Evolutionary conservation across 2,888 invertebrate species (phyloP), one percentile per base, ranked within the genome.

Genomic region (Cosmorhoe ocellata): DNA sequence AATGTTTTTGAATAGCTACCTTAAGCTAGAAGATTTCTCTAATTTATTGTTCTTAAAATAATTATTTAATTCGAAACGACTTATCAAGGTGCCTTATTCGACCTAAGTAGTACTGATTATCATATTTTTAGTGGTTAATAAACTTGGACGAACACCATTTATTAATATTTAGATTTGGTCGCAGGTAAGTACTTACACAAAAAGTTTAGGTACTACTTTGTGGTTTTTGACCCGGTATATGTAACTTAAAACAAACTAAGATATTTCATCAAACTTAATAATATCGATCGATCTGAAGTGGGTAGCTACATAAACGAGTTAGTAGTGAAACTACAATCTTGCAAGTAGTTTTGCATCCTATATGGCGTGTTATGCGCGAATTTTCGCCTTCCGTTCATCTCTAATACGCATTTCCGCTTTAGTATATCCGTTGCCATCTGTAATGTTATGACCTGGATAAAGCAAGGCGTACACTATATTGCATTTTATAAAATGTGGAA

Each of bases 311-410:
- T 18, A 18, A 18, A 18, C 4, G 18, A 18, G 18, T 18, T 4
- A 18, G 4, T 24, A 24, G 7, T 7, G 6, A 24, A 24, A 24
- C 24, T 7, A 4, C 7, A 6, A 24, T 6, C 6, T 24, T 7
- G 5, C 5, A 24, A 6, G 24, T 24, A 18, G 36, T 31, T 22
- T 39, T 11, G 30, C 24, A 33, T 63, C 60, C 63, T 61, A 51
- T 56, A 50, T 80, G 56, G 82, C 85, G 80, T 84, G 83, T 61
- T 63, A 56, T 45, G 63, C 63, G 67, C 61, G 63, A 67, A 69
- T 79, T 81, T 81, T 78, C 71, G 74, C 65, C 73, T 79, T 86
- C 82, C 82, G 82, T 56, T 84, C 76, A 80, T 84, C 82, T 81
- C 71, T 71, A 71, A 71, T 67, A 67, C 58, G 59, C 58, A 68